These are phyloP conservation scores for Mastomys coucha DNA, from an alignment of 2,113 vertebrate genomes.

Conservation along the genomic window DNA sequence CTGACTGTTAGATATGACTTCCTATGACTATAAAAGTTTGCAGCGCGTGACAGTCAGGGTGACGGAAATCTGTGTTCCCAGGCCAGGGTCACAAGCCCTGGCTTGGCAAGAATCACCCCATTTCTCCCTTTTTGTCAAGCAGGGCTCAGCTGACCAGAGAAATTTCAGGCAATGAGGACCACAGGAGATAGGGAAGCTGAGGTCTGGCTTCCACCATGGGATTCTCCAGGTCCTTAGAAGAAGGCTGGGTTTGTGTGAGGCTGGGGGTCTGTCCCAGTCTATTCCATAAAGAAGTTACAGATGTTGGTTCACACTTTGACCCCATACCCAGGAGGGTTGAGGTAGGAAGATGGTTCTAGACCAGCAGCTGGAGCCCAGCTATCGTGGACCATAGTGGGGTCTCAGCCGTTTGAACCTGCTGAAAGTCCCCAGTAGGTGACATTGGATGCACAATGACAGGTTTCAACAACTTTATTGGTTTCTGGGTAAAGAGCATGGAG, in stretches of 20 bases:
- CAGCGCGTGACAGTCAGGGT: not conserved
- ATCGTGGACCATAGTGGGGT: rapidly evolving
- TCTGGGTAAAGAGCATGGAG: not conserved
- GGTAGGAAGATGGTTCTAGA: not conserved
- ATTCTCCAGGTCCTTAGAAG: not conserved
- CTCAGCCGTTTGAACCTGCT: not conserved
- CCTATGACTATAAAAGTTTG: not conserved
- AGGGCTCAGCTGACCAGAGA: not conserved
- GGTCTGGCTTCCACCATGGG: not conserved
- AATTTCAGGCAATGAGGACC: not conserved
- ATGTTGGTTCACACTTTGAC: not conserved
- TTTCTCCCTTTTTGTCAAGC: not conserved
- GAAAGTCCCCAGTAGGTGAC: not conserved
- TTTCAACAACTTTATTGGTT: constrained; percentile 66
- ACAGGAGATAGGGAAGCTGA: not conserved
- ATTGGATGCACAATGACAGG: not conserved
- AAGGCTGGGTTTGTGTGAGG: not conserved
- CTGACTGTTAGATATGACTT: not conserved
- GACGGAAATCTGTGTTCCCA: not conserved
- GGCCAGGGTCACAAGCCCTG: not conserved
- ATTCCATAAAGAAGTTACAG: not conserved
- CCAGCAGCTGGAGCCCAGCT: not conserved
- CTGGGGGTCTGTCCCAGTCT: too few species aligned
- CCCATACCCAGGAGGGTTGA: not conserved
- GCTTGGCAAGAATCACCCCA: too few species aligned